Evolutionary conservation across 2,113 vertebrate genomes (phyloP), one percentile per base, ranked within the genome.

Genomic region (Neodon shergylaensis): DNA sequence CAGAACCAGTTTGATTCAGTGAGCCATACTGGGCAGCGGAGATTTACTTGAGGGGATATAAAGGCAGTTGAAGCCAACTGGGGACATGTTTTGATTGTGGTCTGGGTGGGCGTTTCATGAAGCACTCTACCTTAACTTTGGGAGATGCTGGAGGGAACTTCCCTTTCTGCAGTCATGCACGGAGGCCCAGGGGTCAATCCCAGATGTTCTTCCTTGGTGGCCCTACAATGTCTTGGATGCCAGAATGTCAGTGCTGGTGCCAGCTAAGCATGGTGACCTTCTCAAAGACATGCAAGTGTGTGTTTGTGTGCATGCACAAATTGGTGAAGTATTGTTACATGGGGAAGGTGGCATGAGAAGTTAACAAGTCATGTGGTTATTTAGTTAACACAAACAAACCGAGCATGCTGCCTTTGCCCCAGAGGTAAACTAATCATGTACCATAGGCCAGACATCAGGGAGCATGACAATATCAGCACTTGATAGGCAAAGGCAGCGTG

Each of bases 41-140:
- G 52, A 81, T 76, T 58, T 81, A 74, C 28, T 70, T 73, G 39
- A 88, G 49, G 92, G 91, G 52, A 26, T 95, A 81, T 70, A n/a
- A 73, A 81, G 72, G 39, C 24, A 36, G 58, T 19, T 76, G 83
- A 68, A n/a, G 90, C 42, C 33, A 96, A 76, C 16, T 65, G 26
- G 9, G 49, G 36, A 86, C 91, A 58, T 65, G 4, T 19, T 42
- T 6, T 6, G 19, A 28, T 14, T 74, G 1, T 77, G 24, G 79
- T 82, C 90, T 90, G 63, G 76, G 36, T 16, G 31, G n/a, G 24
- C 28, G 8, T 6, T 85, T 77, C 33, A 78, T 90, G 21, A 77
- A 6, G 3, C 21, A 9, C 31, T 26, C 39, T 73, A 7, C 12
- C 5, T 87, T 63, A 58, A 44, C 9, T 77, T 63, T 28, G 11